Conservation (phyloP, 2,888 invertebrate genomes). For the Drosophila tripunctata region DNA sequence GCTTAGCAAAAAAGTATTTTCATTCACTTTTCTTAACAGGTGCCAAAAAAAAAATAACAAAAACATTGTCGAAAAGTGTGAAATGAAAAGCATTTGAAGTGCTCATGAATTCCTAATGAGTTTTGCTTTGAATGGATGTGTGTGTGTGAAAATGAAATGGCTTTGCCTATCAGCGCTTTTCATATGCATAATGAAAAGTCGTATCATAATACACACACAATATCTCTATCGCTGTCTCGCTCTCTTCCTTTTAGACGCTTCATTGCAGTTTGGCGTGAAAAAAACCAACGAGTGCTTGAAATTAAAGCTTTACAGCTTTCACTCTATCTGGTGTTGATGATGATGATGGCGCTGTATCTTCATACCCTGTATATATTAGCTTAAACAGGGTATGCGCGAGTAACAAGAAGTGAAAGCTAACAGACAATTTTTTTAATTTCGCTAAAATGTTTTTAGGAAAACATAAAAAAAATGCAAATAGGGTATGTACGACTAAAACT, state of each 20-base stretch:
- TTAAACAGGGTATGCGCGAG: background rate
- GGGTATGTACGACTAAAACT: background rate
- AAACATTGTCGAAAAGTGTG: slow-evolving; percentile 14
- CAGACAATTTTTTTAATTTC: too few species aligned
- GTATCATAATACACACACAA: slow-evolving; percentile 21
- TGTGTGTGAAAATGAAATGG: background rate
- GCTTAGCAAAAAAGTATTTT: background rate
- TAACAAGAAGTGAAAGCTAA: background rate
- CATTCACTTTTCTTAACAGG: background rate
- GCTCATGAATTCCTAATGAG: slow-evolving; percentile 52
- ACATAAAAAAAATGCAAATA: background rate
- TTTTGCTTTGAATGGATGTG: slow-evolving; percentile 2
- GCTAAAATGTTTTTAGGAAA: too few species aligned
- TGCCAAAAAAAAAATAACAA: too few species aligned
- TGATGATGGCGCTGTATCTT: slow-evolving; percentile 18
- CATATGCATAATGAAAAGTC: slow-evolving; percentile 66
- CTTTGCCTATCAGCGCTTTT: slow-evolving; percentile 28
- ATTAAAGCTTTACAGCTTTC: slow-evolving; percentile 37
- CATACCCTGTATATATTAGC: background rate
- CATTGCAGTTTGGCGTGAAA: slow-evolving; percentile 30
- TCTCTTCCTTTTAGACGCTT: too few species aligned
- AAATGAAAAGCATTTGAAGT: slow-evolving; percentile 43
- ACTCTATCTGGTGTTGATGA: slow-evolving; percentile 24
- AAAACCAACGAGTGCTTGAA: slow-evolving; percentile 19
- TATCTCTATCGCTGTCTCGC: background rate